Conservation (phyloP, 2,797 vertebrate genomes). For the Oreochromis mossambicus region DNA sequence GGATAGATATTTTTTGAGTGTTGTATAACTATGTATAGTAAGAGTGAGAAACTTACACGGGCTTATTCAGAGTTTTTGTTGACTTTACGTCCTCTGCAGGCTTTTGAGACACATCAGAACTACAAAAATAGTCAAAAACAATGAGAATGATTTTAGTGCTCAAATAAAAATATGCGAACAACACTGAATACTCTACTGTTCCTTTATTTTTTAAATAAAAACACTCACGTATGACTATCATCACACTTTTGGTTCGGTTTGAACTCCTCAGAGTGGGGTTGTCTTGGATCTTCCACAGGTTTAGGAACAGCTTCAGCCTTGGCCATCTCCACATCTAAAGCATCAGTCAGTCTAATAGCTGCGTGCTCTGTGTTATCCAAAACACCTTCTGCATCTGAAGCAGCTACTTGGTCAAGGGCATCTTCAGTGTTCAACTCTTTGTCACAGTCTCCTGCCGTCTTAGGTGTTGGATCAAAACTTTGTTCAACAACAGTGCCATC, state of each 20-base stretch:
- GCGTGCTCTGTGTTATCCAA: neutral
- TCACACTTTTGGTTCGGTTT: neutral
- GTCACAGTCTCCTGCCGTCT: neutral
- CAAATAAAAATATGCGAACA: neutral
- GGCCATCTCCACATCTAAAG: neutral
- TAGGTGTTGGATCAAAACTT: neutral
- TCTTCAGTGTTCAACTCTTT: neutral
- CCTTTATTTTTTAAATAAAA: neutral
- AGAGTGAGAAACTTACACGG: neutral
- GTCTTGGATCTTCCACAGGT: neutral
- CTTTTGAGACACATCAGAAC: neutral
- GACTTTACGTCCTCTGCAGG: neutral
- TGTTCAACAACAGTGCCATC: neutral
- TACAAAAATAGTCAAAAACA: conserved; percentile 8
- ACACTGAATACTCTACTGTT: neutral
- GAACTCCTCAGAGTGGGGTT: neutral
- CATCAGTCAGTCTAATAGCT: conserved; percentile 22
- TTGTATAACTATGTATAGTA: neutral
- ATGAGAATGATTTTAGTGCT: neutral
- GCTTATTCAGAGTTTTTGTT: neutral
- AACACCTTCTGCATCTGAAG: neutral
- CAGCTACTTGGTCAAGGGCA: neutral
- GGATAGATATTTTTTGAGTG: neutral
- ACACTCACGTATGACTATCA: conserved; percentile 29
- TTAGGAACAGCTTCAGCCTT: neutral